Conservation (phyloP, 2,888 invertebrate genomes). For the Nymphalis c-album region DNA sequence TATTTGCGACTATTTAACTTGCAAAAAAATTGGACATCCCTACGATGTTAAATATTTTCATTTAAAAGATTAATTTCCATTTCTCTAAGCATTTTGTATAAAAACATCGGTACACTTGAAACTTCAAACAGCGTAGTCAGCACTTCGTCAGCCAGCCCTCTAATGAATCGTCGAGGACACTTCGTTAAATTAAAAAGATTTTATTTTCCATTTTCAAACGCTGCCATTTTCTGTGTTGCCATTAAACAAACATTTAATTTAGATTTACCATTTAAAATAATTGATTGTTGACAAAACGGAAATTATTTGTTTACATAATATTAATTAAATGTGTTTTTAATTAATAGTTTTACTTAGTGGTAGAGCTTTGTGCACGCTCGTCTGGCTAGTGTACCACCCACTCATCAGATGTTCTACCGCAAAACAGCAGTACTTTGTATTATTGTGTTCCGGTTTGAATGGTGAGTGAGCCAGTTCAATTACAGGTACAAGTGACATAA, state of each 20-base stretch:
- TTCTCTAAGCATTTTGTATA: slow-evolving; percentile 31
- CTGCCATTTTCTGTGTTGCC: slow-evolving; percentile 33
- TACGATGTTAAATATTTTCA: slow-evolving; percentile 29
- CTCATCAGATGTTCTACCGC: no score
- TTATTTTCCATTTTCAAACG: slow-evolving; percentile 39
- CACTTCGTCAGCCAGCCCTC: slow-evolving; percentile 38
- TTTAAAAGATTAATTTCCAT: slow-evolving; percentile 35
- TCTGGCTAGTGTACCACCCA: no score
- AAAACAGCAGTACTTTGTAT: no score
- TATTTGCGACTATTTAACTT: neutral
- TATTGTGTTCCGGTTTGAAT: no score
- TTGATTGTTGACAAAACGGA: slow-evolving; percentile 2
- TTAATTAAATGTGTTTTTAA: no score
- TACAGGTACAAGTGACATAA: no score
- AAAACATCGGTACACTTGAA: slow-evolving; percentile 40
- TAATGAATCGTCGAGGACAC: slow-evolving; percentile 42
- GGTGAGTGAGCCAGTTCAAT: no score
- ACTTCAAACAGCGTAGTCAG: slow-evolving; percentile 38
- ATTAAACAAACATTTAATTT: slow-evolving; percentile 39
- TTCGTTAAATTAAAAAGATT: slow-evolving; percentile 41
- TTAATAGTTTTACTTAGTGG: no score
- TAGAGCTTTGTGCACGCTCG: no score
- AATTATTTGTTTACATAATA: slow-evolving; percentile 2
- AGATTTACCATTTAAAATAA: slow-evolving; percentile 19
- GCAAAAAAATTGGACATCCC: slow-evolving; percentile 6